Conservation (phyloP, 2,888 invertebrate genomes). For the Brenthis hecate region DNA sequence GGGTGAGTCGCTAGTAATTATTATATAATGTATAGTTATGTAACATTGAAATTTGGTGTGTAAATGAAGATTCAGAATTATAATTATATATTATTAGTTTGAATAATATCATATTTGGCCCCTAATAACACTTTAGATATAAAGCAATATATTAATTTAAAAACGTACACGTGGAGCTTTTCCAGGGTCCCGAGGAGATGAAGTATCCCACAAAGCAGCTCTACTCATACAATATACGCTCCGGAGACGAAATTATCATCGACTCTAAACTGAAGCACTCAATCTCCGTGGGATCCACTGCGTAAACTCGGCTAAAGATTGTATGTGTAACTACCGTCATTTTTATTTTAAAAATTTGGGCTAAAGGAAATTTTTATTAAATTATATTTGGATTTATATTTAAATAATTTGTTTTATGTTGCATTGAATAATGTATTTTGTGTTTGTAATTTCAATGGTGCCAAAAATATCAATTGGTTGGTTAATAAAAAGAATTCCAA, state of each 20-base stretch:
- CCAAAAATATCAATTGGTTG: slow-evolving; percentile 5
- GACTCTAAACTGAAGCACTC: slow-evolving; percentile 88
- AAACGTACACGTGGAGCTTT: slow-evolving; percentile 39
- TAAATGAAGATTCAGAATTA: no score
- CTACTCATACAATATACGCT: slow-evolving; percentile 94
- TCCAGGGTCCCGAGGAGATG: slow-evolving; percentile 93
- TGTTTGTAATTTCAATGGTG: slow-evolving; percentile 8
- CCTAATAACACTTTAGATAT: neutral
- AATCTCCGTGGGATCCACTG: slow-evolving; percentile 62
- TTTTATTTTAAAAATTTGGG: slow-evolving; percentile 31
- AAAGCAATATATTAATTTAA: slow-evolving; percentile 8
- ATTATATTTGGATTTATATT: no score
- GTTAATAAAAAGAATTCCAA: neutral
- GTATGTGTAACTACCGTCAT: slow-evolving; percentile 39
- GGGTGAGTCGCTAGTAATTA: no score
- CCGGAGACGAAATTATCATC: slow-evolving; percentile 95
- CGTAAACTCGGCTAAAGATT: slow-evolving; percentile 17
- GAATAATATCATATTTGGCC: no score
- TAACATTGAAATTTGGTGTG: no score
- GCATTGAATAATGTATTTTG: neutral
- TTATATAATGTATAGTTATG: no score
- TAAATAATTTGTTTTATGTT: no score
- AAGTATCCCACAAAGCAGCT: slow-evolving; percentile 93
- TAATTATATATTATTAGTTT: neutral
- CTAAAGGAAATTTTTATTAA: no score